Percentiles rank a stretch among this genome's conserved stretches.
These are phyloP conservation scores for Archaeoteleia sp. DNA, from an alignment of 2,888 invertebrate genomes.

Conservation along the genomic window DNA sequence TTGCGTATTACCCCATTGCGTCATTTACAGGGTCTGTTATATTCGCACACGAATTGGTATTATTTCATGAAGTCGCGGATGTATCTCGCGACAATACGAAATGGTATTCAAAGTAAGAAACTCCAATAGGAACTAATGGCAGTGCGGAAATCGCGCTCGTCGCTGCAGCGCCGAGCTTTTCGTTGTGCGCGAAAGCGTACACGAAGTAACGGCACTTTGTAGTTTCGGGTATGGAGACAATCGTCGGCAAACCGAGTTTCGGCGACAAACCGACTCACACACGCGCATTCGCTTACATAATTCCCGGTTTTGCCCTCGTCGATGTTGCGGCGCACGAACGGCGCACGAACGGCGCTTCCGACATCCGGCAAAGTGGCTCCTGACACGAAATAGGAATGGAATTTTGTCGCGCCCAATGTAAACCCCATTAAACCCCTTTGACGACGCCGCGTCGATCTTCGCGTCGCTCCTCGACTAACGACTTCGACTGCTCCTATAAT, in stretches of 20 bases:
- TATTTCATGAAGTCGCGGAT: not conserved
- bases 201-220: conserved; percentile 11
- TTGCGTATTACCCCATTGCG: too few relatives aligned
- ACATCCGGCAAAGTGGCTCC: conserved; percentile 22
- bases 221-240: conserved; percentile 10
- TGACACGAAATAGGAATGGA: conserved; percentile 22
- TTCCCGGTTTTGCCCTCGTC: conserved; percentile 13
- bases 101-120: conserved; percentile 9
- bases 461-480: not conserved
- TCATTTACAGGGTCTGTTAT: too few relatives aligned
- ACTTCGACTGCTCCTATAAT: conserved; percentile 37
- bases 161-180: not conserved
- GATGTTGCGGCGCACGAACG: conserved; percentile 13
- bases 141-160: not conserved
- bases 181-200: not conserved
- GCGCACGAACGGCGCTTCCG: conserved; percentile 15
- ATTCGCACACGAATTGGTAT: not conserved
- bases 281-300: conserved; percentile 6
- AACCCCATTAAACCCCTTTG: conserved; percentile 31
- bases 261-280: not conserved
- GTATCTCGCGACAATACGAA: not conserved
- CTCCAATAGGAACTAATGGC: conserved; percentile 7
- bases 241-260: conserved; percentile 16
- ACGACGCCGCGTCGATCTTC: conserved; percentile 12
- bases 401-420: conserved; percentile 27